A percentile compares a stretch with the other conserved stretches of the same genome.
phyloP scores from a whole-genome alignment of 64 coral and sea anemone genomes.

The Orbicella faveolata region DNA sequence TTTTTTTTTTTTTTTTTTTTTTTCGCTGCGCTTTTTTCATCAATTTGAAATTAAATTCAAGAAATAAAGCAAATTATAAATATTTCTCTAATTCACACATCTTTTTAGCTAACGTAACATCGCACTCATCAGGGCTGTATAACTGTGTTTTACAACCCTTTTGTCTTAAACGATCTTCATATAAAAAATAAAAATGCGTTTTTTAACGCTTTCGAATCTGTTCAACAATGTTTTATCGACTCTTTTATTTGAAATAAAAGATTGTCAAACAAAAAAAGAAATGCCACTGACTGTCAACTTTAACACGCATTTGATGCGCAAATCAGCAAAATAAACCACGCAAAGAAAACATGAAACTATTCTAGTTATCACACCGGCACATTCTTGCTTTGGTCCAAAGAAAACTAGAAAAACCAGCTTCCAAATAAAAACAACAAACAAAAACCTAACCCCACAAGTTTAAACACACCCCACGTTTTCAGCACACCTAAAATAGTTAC shows the following conservation, averaged over 20 bases:
- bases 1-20: not conserved
- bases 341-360: too few relatives aligned
- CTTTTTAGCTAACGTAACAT: not conserved
- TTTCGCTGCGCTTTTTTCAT: not conserved
- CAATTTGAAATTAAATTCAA: not conserved
- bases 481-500: too few relatives aligned
- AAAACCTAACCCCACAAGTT: too few relatives aligned
- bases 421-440: too few relatives aligned
- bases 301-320: not conserved
- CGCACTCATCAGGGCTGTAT: not conserved
- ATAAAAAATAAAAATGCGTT: not conserved
- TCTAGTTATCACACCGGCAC: too few relatives aligned
- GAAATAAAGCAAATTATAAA: slow-evolving; percentile 37
- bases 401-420: too few relatives aligned
- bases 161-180: not conserved
- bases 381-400: too few relatives aligned
- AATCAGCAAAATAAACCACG: too few relatives aligned
- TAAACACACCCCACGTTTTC: too few relatives aligned
- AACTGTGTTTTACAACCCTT: not conserved
- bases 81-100: slow-evolving; percentile 9
- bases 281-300: not conserved
- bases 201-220: slow-evolving; percentile 1
- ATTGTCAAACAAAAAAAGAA: not conserved
- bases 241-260: slow-evolving; percentile 2
- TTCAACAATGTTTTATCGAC: not conserved